Evolutionary conservation across 2,113 vertebrate species (phyloP).

Genomic region (Vombatus ursinus): DNA sequence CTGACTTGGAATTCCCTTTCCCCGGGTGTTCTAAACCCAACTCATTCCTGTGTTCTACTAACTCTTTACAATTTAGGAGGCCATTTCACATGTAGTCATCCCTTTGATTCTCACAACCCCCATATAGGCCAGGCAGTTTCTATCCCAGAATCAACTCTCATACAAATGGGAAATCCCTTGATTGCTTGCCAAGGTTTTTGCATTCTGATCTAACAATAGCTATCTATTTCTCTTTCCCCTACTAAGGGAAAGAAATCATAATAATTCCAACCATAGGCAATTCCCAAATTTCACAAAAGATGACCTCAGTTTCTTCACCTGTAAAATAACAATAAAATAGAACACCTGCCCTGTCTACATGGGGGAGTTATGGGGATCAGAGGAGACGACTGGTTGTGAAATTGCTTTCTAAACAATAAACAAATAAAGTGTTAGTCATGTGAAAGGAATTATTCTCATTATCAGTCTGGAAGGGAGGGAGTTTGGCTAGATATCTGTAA

Average conservation of each 20-base stretch:
- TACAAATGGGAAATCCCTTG: neutral
- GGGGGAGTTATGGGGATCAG: neutral
- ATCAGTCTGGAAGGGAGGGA: neutral
- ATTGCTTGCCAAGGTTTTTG: neutral
- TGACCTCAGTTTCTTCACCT: neutral
- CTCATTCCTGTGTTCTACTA: neutral
- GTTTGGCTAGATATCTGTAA: neutral
- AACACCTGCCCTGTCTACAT: neutral
- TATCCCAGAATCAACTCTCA: neutral
- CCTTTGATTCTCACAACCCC: neutral
- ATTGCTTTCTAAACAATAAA: neutral
- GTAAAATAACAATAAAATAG: neutral
- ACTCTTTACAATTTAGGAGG: neutral
- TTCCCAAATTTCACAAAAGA: neutral
- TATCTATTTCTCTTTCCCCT: neutral
- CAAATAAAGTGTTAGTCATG: neutral
- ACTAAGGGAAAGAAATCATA: neutral
- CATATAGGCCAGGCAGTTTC: neutral
- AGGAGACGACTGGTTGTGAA: neutral
- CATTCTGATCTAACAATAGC: neutral
- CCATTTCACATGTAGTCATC: neutral
- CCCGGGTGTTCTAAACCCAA: neutral
- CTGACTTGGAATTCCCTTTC: neutral
- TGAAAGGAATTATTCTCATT: neutral
- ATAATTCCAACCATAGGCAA: neutral